Base-by-base conservation (phyloP, 2,113 vertebrate genomes). In the Suricata suricatta region DNA sequence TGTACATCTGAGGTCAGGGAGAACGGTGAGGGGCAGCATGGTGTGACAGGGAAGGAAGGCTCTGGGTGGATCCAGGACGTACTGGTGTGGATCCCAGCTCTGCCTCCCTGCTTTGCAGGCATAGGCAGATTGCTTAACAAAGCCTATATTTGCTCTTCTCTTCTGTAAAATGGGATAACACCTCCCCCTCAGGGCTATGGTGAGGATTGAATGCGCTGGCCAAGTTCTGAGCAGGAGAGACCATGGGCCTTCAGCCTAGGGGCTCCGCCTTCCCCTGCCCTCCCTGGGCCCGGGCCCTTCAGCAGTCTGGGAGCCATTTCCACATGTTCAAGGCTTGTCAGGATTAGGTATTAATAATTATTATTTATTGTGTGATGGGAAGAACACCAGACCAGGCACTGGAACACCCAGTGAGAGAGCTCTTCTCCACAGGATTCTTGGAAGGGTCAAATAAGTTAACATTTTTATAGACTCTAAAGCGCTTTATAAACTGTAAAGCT, bases 401-500 rank as follows among this genome's bases (percentile, higher is more conserved):
- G n/a, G 54, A 33, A 79, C 69, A 50, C 60, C 68, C 33, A 0
- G 0, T 2, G 1, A 33, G 27, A 60, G 47, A 3, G 9, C 16
- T 19, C 52, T 90, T 50, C 76, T 68, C n/a, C 76, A 29, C 41
- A 82, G 47, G 60, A 3, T 50, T 11, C 5, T 21, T 31, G 47
- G 50, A 29, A 41, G n/a, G 23, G 68, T 63, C 64, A 64, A 11
- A 7, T 33, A 50, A 77, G 88, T 23, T 54, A 41, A 29, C 7
- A 19, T 54, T 29, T 82, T 57, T 25, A 6, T 5, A 7, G n/a
- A 47, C 44, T 47, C 7, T 47, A 47, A 47, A 47, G 63, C 14
- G 9, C 44, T 83, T 57, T 7, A n/a, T 23, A 41, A 41, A 57
- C 23, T 12, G 0, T 50, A 2, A 0, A 7, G 4, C 5, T 33